phyloP scores from a whole-genome alignment of 2,888 invertebrate genomes.

The Biston betularia region DNA sequence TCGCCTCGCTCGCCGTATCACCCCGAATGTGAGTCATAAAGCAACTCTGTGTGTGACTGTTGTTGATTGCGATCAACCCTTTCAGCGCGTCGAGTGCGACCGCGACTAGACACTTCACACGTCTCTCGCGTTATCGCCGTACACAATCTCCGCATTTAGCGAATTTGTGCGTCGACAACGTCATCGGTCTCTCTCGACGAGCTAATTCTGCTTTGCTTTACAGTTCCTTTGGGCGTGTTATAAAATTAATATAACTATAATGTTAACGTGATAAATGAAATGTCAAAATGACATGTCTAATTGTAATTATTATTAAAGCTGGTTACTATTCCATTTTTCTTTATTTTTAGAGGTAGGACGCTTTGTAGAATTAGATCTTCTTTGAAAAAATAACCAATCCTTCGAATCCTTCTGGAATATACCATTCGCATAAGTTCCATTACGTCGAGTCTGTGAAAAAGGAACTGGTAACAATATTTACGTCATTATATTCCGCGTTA shows the following conservation, averaged over 20 bases:
- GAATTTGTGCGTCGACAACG: slow-evolving; percentile 44
- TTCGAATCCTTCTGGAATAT: slow-evolving; percentile 16
- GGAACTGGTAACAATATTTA: slow-evolving; percentile 66
- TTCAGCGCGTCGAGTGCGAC: slow-evolving; percentile 43
- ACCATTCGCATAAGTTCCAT: slow-evolving; percentile 44
- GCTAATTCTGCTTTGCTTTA: slow-evolving; percentile 11
- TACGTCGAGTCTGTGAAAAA: slow-evolving; percentile 49
- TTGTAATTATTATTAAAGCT: neutral
- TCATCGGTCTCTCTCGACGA: slow-evolving; percentile 14
- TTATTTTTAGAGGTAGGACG: neutral
- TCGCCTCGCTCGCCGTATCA: slow-evolving; percentile 38
- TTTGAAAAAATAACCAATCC: slow-evolving; percentile 16
- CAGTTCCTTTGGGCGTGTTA: neutral
- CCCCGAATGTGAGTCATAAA: slow-evolving; percentile 44
- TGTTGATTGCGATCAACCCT: slow-evolving; percentile 48
- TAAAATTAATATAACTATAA: no score
- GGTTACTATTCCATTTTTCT: neutral
- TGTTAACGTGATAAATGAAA: neutral
- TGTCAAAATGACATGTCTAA: neutral
- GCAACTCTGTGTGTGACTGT: slow-evolving; percentile 44
- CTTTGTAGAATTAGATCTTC: neutral
- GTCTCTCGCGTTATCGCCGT: slow-evolving; percentile 43
- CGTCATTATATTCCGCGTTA: slow-evolving; percentile 67
- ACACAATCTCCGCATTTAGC: slow-evolving; percentile 37
- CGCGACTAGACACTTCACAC: slow-evolving; percentile 45